Evolutionary conservation across 1,140 invertebrate species (phyloP).

Genomic region (Drosophila carrolli): DNA sequence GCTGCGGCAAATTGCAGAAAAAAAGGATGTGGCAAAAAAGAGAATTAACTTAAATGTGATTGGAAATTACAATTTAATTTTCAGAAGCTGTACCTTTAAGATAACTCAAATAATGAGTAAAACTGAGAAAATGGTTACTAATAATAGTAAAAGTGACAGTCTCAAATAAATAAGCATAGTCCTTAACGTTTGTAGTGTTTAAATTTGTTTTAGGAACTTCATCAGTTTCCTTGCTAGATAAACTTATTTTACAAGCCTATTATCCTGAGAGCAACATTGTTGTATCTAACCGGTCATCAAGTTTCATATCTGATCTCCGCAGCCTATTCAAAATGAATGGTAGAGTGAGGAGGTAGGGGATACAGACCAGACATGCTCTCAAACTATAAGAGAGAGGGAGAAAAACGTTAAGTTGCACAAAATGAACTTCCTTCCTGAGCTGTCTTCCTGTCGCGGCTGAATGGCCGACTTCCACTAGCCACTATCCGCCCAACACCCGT

Average conservation of each 20-base stretch:
- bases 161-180: no score
- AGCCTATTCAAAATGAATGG: conserved; percentile 28
- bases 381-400: conserved; percentile 12
- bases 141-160: no score
- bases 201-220: no score
- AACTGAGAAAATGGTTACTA: no score
- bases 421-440: conserved; percentile 71
- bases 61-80: not conserved
- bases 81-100: not conserved
- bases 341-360: not conserved
- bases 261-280: no score
- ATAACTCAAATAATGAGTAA: not conserved
- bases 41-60: not conserved
- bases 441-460: conserved; percentile 63
- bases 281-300: conserved; percentile 18
- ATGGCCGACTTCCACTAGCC: conserved; percentile 37
- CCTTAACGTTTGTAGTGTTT: no score
- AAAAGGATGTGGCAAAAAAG: conserved; percentile 6
- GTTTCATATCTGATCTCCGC: conserved; percentile 46
- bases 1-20: not conserved
- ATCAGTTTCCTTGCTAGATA: not conserved
- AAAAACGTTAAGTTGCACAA: conserved; percentile 73
- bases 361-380: conserved; percentile 32
- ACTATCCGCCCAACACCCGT: not conserved
- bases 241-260: conserved; percentile 1